phyloP scores from a whole-genome alignment of 2,888 invertebrate genomes.

The Choristoneura rosaceana region DNA sequence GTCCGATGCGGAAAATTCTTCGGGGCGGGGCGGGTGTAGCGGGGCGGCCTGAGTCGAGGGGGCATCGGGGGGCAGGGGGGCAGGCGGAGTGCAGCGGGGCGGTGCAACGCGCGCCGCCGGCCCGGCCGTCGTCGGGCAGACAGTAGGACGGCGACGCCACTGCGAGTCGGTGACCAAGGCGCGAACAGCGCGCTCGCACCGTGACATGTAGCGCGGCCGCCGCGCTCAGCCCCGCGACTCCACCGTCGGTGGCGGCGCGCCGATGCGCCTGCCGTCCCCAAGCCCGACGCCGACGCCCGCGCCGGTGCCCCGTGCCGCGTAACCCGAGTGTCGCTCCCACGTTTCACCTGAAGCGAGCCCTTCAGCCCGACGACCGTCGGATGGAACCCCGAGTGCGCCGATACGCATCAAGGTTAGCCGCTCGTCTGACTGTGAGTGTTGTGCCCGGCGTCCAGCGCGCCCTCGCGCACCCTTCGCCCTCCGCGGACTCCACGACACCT shows the following conservation, averaged over 20 bases:
- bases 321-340: conserved; percentile 66
- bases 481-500: conserved; percentile 63
- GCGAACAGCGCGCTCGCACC: conserved; percentile 83
- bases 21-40: conserved; percentile 81
- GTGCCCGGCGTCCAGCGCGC: conserved; percentile 69
- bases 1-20: conserved; percentile 85
- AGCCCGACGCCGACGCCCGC: conserved; percentile 74
- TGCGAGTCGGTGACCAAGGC: conserved; percentile 84
- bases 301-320: conserved; percentile 61
- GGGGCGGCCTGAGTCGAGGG: conserved; percentile 65
- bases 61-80: conserved; percentile 72
- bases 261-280: conserved; percentile 77
- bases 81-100: conserved; percentile 84
- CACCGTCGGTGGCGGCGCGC: conserved; percentile 80
- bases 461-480: conserved; percentile 65
- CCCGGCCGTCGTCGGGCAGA: conserved; percentile 77
- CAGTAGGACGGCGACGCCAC: conserved; percentile 86
- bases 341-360: conserved; percentile 78
- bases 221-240: conserved; percentile 76
- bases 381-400: conserved; percentile 85
- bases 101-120: conserved; percentile 83
- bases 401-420: conserved; percentile 85
- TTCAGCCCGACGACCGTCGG: conserved; percentile 81
- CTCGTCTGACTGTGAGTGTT: conserved; percentile 83
- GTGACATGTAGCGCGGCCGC: conserved; percentile 80